Conservation (phyloP, 2,888 invertebrate genomes). For the Miltochrista miniata region DNA sequence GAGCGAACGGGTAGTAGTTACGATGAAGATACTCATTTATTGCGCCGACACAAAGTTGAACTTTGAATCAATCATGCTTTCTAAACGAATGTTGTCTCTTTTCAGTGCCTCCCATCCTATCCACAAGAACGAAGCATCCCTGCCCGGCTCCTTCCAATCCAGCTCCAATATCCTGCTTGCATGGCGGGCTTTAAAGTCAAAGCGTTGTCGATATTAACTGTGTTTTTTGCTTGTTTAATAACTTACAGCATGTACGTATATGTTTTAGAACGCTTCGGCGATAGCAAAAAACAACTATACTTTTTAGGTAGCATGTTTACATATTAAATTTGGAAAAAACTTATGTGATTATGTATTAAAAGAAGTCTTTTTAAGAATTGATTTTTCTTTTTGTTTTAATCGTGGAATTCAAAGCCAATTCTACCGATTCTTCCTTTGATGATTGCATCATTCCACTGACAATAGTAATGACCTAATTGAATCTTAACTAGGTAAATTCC, state of each 20-base stretch:
- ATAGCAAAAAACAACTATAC: conserved; percentile 42
- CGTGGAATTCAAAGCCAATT: too few species aligned
- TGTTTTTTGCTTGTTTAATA: conserved; percentile 44
- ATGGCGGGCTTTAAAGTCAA: conserved; percentile 55
- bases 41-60: neutral
- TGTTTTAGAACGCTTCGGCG: conserved; percentile 46
- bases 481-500: too few species aligned
- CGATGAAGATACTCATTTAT: too few species aligned
- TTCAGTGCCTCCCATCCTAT: conserved; percentile 33
- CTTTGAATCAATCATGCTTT: neutral
- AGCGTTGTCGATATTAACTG: conserved; percentile 35
- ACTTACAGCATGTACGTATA: conserved; percentile 58
- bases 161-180: neutral
- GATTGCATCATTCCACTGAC: too few species aligned
- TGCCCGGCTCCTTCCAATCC: conserved; percentile 11
- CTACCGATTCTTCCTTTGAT: too few species aligned
- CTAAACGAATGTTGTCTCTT: conserved; percentile 9
- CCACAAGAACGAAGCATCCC: conserved; percentile 24
- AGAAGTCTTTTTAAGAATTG: conserved; percentile 14
- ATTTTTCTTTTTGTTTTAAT: conserved; percentile 20
- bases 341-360: conserved; percentile 17
- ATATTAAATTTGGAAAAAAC: conserved; percentile 24
- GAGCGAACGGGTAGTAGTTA: too few species aligned
- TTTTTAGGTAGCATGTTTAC: conserved; percentile 53
- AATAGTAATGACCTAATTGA: too few species aligned